phyloP scores from a whole-genome alignment of 2,888 invertebrate genomes.

The Rutpela maculata region DNA sequence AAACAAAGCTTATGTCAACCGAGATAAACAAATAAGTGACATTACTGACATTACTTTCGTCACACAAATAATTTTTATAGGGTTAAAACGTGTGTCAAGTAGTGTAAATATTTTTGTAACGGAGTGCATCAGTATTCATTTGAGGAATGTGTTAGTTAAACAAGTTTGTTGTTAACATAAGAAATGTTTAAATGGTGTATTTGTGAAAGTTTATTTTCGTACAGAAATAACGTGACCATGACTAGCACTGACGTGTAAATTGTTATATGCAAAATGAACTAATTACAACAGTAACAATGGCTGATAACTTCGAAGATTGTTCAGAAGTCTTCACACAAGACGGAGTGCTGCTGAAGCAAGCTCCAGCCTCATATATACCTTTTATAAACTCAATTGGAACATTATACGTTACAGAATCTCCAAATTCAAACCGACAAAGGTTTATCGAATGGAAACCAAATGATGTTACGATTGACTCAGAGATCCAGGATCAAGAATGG shows the following conservation, averaged over 20 bases:
- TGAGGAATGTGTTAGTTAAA: conserved; percentile 27
- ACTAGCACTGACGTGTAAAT: conserved; percentile 19
- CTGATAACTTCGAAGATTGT: conserved; percentile 64
- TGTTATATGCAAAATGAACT: conserved; percentile 10
- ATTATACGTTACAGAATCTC: conserved; percentile 81
- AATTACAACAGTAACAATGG: conserved; percentile 52
- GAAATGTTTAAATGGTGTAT: neutral
- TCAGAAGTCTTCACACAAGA: conserved; percentile 86
- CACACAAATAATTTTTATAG: conserved; percentile 5
- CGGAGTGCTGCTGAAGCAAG: conserved; percentile 84
- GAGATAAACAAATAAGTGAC: conserved; percentile 22
- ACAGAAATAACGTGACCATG: conserved; percentile 34
- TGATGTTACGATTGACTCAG: conserved; percentile 86
- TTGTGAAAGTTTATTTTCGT: conserved; percentile 12
- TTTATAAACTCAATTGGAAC: conserved; percentile 80
- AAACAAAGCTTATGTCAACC: neutral
- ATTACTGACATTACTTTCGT: neutral
- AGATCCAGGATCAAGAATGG: conserved; percentile 89
- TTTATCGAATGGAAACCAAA: conserved; percentile 89
- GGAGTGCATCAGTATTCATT: neutral
- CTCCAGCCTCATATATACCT: conserved; percentile 78
- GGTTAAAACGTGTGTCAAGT: neutral
- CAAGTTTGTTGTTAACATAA: conserved; percentile 8
- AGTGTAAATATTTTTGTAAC: conserved; percentile 26
- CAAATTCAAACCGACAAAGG: conserved; percentile 71